phyloP scores from a whole-genome alignment of 2,113 vertebrate genomes.

The Zosterops pallidus region DNA sequence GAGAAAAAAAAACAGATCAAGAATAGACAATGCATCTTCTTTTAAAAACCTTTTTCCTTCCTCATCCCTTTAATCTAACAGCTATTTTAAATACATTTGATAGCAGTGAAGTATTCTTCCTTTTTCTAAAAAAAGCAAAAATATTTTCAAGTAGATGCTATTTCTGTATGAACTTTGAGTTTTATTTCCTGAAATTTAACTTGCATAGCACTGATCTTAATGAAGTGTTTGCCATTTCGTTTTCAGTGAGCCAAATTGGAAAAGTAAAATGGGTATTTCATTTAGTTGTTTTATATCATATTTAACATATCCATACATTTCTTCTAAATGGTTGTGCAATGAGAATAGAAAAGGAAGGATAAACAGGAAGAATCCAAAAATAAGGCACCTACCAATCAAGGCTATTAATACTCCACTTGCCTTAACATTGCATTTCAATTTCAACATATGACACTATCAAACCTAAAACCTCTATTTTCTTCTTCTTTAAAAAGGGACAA shows the following conservation, averaged over 20 bases:
- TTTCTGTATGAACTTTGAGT: constrained; percentile 1
- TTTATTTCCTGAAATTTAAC: constrained; percentile 35
- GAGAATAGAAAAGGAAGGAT: neutral
- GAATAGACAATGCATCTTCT: neutral
- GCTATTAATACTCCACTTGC: neutral
- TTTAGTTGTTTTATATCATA: neutral
- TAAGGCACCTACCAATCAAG: neutral
- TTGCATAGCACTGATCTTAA: neutral
- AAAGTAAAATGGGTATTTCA: neutral
- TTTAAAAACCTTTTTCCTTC: neutral
- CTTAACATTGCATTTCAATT: neutral
- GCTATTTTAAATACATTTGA: constrained; percentile 1
- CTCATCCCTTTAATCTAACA: neutral
- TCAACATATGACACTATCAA: neutral
- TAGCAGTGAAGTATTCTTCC: neutral
- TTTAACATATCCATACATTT: neutral
- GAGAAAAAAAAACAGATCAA: neutral
- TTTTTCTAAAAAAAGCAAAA: neutral
- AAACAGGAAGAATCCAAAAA: neutral
- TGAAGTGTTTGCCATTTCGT: constrained; percentile 33
- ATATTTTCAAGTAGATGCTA: constrained; percentile 6
- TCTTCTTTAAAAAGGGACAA: neutral
- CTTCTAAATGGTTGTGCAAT: neutral
- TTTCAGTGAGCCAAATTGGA: constrained; percentile 5
- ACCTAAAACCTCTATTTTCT: neutral